Base-by-base conservation (phyloP, 2,888 invertebrate species). In the Neria commutata region DNA sequence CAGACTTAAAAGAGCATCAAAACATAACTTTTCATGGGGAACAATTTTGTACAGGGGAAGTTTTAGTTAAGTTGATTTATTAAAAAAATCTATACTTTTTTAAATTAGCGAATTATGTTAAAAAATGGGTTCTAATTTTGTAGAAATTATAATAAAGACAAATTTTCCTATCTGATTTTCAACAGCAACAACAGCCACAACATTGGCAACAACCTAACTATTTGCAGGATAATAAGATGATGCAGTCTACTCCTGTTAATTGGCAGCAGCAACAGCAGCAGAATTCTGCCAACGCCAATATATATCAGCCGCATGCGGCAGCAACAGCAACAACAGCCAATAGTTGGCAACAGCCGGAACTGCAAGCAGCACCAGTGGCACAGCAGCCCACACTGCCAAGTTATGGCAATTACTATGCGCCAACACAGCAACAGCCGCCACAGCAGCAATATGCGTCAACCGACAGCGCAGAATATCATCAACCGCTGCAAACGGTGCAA, bases 221-320 rank as follows among this genome's bases (percentile, higher is more conserved):
- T 6, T 19, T 21, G 21, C 52, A 57, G 51, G 48, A 24, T 25
- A 54, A 61, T 51, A 69, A 68, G 16, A 72, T 72, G 75, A 68
- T 72, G 75, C 75, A 73, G 61, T 72, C 72, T 49, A 72, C 72
- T 65, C 65, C 64, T 54, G 46, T 33, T 33, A 54, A 67, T 64
- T 77, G 79, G 77, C 68, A 61, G 54, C 71, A 70, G 52, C 70
- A 66, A 37, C 69, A 65, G 55, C 70, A 63, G 33, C 66, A 46
- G 10, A 42, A 42, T 42, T 17, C 21, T 56, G 23, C 21, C 19
- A 67, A 52, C 40, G 46, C 58, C 37, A 47, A 54, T 42, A n/a
- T 48, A 24, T 57, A 60, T 55, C 60, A 52, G 52, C 57, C 40
- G 19, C 16, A 51, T n/a, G 37, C 37, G 16, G 14, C 42, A 11